Base-by-base conservation (phyloP, 2,797 vertebrate species). In the Mergus octosetaceus region DNA sequence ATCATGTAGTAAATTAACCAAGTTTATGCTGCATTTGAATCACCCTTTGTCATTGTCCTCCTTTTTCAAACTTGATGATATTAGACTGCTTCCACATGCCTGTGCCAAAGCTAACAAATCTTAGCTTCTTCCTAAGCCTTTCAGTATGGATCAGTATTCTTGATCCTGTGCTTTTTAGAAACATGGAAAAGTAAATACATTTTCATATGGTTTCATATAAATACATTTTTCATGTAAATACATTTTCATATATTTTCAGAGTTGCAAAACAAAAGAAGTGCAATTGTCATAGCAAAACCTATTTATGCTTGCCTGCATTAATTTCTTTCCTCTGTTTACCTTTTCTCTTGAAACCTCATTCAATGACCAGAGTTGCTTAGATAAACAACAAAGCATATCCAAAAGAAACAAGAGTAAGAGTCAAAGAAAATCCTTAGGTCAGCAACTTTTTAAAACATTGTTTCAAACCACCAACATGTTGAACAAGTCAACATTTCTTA, bases 381-480 rank as follows among this genome's bases (percentile, higher is more conserved):
- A 93, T 87, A 98, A 98, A 96, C 88, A 96, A 82, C 70, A 92
- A 93, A 75, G n/a, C 58, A 39, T 68, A 95, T 97, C 97, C 97
- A 97, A 98, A 89, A 97, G 96, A 97, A 98, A 98, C 83, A 97
- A 78, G 66, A 94, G 85, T 91, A 92, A 94, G 81, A 97, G 93
- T 96, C 73, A 96, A 94, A 97, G 85, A 97, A 97, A 97, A 96
- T 96, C 94, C 95, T 96, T 96, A 91, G 79, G 84, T 92, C 96
- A 97, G 96, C 97, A 97, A 85, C 65, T 85, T 92, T 97, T 94
- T 28, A 18, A 96, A 95, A 77, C 32, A 25, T 49, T 82, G 66
- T 97, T 97, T 97, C 83, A 97, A 96, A 86, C 75, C 82, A 95
- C 73, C 75, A 89, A 66, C 76, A 93, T 95, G 96, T 97, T 92